Conservation (phyloP, 2,888 invertebrate genomes). For the Eurytoma californica region DNA sequence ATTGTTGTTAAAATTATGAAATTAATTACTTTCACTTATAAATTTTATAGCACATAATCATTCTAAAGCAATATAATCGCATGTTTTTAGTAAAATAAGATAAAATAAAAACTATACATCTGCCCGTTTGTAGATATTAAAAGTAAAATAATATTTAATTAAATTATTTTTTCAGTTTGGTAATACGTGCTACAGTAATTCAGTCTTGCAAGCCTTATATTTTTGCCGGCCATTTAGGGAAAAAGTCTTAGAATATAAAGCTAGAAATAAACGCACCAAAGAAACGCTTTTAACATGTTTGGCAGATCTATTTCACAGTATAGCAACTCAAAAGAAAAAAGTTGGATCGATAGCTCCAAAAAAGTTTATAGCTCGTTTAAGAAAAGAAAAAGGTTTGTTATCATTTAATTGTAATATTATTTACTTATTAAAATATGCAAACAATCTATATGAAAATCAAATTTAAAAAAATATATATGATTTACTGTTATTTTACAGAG, state of each 20-base stretch:
- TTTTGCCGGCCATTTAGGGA: slow-evolving; percentile 99
- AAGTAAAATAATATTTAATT: too few species aligned
- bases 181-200: slow-evolving; percentile 99
- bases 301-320: slow-evolving; percentile 98
- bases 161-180: slow-evolving; percentile 87
- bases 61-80: too few species aligned
- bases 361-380: slow-evolving; percentile 97
- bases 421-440: slow-evolving; percentile 1
- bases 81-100: too few species aligned
- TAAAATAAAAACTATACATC: too few species aligned
- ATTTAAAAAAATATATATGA: background rate
- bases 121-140: too few species aligned
- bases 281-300: slow-evolving; percentile 98
- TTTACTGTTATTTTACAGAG: slow-evolving; percentile 80
- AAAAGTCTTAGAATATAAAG: slow-evolving; percentile 98
- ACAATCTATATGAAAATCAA: background rate
- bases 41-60: too few species aligned
- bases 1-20: too few species aligned
- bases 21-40: too few species aligned
- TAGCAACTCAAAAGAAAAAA: slow-evolving; percentile 99
- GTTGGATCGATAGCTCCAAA: slow-evolving; percentile 99
- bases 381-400: slow-evolving; percentile 96
- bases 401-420: background rate
- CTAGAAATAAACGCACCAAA: slow-evolving; percentile 95
- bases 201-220: slow-evolving; percentile 98